phyloP scores from a whole-genome alignment of 2,797 vertebrate genomes.

The Thamnophis elegans region DNA sequence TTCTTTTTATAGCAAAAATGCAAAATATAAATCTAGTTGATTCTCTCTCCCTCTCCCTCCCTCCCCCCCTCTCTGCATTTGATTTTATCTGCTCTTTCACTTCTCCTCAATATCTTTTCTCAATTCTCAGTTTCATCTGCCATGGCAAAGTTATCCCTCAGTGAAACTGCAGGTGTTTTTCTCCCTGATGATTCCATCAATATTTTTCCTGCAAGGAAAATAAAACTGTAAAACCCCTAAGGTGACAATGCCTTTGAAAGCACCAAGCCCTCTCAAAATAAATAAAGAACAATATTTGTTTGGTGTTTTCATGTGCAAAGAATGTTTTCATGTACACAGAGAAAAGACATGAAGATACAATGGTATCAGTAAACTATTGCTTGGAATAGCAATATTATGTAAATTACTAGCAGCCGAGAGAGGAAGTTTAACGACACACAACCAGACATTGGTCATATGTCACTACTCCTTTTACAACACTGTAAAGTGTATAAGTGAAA shows the following conservation, averaged over 20 bases:
- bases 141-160: constrained; percentile 46
- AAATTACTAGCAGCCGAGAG: constrained; percentile 5
- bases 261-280: constrained; percentile 23
- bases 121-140: constrained; percentile 48
- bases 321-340: constrained; percentile 13
- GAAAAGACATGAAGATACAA: constrained; percentile 32
- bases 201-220: constrained; percentile 51
- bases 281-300: constrained; percentile 45
- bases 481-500: background rate
- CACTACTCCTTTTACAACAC: background rate
- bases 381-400: constrained; percentile 1
- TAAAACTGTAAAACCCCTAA: constrained; percentile 53
- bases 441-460: background rate
- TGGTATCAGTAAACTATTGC: background rate
- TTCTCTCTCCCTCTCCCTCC: too few relatives aligned
- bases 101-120: constrained; percentile 35
- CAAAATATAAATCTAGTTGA: background rate
- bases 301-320: constrained; percentile 28
- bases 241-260: constrained; percentile 58
- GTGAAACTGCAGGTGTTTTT: constrained; percentile 58
- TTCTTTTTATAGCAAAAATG: background rate
- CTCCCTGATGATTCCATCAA: constrained; percentile 48
- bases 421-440: background rate
- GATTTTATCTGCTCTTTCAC: constrained; percentile 28
- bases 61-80: background rate